phyloP scores from a whole-genome alignment of 2,797 vertebrate genomes.

The Takifugu rubripes region DNA sequence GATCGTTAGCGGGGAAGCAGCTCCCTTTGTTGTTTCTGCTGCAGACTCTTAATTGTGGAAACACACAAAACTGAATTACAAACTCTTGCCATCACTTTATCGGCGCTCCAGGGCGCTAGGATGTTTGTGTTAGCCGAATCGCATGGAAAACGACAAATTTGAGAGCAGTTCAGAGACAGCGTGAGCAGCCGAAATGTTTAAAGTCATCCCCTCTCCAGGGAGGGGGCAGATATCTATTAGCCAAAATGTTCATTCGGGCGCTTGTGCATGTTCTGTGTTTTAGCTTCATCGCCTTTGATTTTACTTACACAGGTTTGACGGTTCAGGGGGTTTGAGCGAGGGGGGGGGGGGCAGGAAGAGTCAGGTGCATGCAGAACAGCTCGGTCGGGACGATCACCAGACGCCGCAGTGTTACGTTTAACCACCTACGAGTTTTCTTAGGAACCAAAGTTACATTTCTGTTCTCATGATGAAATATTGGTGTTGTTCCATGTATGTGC shows the following conservation, averaged over 20 bases:
- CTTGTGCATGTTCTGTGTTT: constrained; percentile 62
- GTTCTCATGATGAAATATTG: constrained; percentile 77
- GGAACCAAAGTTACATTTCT: constrained; percentile 81
- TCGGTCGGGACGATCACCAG: constrained; percentile 28
- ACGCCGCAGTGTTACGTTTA: constrained; percentile 52
- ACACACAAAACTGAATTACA: constrained; percentile 5
- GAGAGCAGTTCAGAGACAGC: constrained; percentile 3
- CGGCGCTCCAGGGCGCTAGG: constrained; percentile 44
- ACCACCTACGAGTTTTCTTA: constrained; percentile 65
- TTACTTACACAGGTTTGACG: constrained; percentile 7
- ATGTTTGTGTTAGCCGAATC: constrained; percentile 18
- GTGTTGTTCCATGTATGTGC: constrained; percentile 85
- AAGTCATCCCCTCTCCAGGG: constrained; percentile 33
- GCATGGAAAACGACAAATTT: too few species aligned
- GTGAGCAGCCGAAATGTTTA: constrained; percentile 26
- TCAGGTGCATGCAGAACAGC: too few species aligned
- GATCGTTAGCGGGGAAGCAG: constrained; percentile 28
- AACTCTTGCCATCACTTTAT: neutral
- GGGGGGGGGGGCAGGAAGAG: too few species aligned
- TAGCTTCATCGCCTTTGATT: constrained; percentile 48
- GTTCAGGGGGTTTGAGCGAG: too few species aligned
- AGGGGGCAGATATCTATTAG: constrained; percentile 45
- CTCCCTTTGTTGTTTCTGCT: constrained; percentile 41
- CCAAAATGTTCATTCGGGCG: constrained; percentile 39
- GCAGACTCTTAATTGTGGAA: constrained; percentile 44